Conservation (phyloP, 2,113 vertebrate genomes). For the Xenus cinereus region DNA sequence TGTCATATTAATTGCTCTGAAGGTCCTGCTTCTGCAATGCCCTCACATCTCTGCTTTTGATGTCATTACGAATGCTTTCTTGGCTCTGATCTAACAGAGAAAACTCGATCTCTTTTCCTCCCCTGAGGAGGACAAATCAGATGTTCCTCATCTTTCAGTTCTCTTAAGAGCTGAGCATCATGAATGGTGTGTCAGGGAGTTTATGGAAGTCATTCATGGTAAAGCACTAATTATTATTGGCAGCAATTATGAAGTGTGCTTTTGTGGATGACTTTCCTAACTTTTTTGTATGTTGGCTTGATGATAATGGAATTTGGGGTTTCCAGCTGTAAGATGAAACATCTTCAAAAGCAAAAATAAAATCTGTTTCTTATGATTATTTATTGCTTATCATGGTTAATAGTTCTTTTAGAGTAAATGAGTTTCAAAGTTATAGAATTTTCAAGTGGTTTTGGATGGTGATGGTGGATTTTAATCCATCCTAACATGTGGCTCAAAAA, state of each 20-base stretch:
- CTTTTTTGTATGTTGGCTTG: neutral
- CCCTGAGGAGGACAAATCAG: neutral
- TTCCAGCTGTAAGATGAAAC: constrained; percentile 37
- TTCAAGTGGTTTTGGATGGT: neutral
- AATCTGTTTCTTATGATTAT: constrained; percentile 35
- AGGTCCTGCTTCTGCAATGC: constrained; percentile 8
- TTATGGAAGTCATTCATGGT: neutral
- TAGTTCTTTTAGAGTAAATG: neutral
- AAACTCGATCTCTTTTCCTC: neutral
- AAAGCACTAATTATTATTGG: neutral
- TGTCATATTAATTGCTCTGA: neutral
- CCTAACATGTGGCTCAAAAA: neutral
- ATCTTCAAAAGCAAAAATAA: constrained; percentile 47
- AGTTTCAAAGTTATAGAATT: neutral
- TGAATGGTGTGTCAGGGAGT: neutral
- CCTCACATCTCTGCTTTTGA: constrained; percentile 33
- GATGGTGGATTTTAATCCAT: neutral
- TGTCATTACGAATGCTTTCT: constrained; percentile 8
- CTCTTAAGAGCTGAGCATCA: constrained; percentile 35
- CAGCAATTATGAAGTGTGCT: neutral
- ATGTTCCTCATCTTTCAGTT: neutral
- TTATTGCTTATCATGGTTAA: neutral
- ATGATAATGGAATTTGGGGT: neutral
- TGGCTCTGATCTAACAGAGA: neutral
- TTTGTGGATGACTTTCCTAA: neutral